phyloP scores from a whole-genome alignment of 1,140 invertebrate genomes.

The Achatina immaculata region DNA sequence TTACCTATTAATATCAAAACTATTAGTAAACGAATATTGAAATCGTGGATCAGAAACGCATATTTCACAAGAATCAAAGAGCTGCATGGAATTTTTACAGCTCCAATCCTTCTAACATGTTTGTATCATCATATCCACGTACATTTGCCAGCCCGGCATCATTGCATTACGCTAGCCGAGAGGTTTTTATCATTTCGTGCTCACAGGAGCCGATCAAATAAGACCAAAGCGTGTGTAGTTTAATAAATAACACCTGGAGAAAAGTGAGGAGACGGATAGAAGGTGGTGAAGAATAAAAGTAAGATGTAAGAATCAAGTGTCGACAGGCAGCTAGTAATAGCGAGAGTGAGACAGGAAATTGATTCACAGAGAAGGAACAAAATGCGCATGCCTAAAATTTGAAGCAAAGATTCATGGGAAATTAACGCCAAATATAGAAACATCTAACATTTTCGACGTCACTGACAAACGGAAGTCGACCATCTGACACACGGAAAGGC shows the following conservation, averaged over 20 bases:
- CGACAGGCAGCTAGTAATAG: too few relatives aligned
- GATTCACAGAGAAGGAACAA: neutral
- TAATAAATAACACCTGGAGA: neutral
- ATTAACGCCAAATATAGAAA: slow-evolving; percentile 34
- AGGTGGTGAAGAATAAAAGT: neutral
- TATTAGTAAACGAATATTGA: too few relatives aligned
- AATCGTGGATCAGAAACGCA: slow-evolving; percentile 9
- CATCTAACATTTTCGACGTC: slow-evolving; percentile 32
- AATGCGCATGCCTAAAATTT: slow-evolving; percentile 26
- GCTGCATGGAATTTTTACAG: neutral
- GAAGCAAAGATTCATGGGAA: neutral
- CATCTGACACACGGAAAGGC: slow-evolving; percentile 22
- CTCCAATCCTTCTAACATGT: slow-evolving; percentile 20
- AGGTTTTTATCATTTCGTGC: slow-evolving; percentile 33
- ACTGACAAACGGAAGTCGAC: neutral
- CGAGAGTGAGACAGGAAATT: neutral
- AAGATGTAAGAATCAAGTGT: too few relatives aligned
- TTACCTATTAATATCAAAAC: too few relatives aligned
- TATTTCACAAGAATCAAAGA: slow-evolving; percentile 27
- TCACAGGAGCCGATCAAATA: slow-evolving; percentile 37
- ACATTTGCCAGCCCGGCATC: slow-evolving; percentile 22
- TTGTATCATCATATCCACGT: slow-evolving; percentile 25
- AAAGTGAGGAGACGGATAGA: neutral
- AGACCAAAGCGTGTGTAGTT: slow-evolving; percentile 40
- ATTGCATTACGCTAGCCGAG: slow-evolving; percentile 22